Percentiles rank a stretch among this genome's conserved stretches.
Evolutionary conservation across 2,888 invertebrate genomes (phyloP).

Genomic region (Acanthosepion esculentum): DNA sequence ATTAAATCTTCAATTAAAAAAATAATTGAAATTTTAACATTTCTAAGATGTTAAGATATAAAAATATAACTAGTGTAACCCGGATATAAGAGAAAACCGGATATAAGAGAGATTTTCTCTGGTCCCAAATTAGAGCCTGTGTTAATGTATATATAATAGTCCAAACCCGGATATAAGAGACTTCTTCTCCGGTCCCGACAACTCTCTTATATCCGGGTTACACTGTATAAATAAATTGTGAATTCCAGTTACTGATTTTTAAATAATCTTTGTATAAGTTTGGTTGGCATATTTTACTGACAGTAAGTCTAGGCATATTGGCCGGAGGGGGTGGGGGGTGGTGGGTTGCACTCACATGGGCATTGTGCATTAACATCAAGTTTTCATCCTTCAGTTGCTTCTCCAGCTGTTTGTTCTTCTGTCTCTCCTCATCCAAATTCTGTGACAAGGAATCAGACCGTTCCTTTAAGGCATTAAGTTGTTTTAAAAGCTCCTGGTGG

Average conservation of each 20-base stretch:
- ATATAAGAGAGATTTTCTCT: no score
- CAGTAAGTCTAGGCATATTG: no score
- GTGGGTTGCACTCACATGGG: neutral
- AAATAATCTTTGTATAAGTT: no score
- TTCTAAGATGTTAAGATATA: neutral
- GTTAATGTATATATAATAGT: no score
- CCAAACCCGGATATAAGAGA: no score
- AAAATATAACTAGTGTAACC: no score
- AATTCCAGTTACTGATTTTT: no score
- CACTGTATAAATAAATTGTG: neutral
- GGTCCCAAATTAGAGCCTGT: no score
- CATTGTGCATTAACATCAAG: neutral
- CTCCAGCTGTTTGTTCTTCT: neutral
- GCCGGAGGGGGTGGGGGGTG: fast-evolving
- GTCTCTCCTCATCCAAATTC: neutral
- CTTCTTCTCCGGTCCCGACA: no score
- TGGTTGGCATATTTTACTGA: no score
- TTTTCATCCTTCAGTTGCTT: neutral
- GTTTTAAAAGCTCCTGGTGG: conserved; percentile 41
- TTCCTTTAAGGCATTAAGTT: neutral
- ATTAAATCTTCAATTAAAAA: neutral
- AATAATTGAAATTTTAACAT: neutral
- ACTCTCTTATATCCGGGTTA: no score
- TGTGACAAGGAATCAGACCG: neutral
- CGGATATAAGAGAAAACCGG: no score